Evolutionary conservation across 1,140 invertebrate species (phyloP).

Genomic region (Apis dorsata): DNA sequence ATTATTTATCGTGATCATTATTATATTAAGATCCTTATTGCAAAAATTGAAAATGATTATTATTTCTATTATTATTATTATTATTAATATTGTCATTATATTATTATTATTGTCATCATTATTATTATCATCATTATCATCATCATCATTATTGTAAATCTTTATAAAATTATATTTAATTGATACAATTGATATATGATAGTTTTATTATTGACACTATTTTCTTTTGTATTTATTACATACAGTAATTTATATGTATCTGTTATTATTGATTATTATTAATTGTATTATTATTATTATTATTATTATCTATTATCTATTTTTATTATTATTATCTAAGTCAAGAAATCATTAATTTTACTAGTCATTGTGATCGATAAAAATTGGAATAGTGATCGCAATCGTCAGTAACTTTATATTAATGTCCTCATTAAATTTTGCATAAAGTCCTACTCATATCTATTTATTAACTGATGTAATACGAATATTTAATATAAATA

Average conservation of each 20-base stretch:
- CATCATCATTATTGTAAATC: slow-evolving; percentile 43
- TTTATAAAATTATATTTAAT: slow-evolving; percentile 32
- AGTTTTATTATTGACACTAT: neutral
- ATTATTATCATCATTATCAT: slow-evolving; percentile 45
- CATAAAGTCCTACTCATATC: slow-evolving; percentile 66
- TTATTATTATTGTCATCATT: slow-evolving; percentile 31
- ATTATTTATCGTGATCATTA: neutral
- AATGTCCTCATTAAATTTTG: slow-evolving; percentile 60
- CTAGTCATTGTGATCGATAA: slow-evolving; percentile 51
- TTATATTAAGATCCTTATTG: too few species aligned
- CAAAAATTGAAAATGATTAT: neutral
- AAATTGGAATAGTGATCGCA: slow-evolving; percentile 2
- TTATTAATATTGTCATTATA: slow-evolving; percentile 21
- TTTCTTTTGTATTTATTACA: slow-evolving; percentile 14
- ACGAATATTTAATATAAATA: slow-evolving; percentile 44
- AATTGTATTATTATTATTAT: slow-evolving; percentile 7
- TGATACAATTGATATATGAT: neutral
- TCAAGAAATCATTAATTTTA: neutral
- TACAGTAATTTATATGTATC: slow-evolving; percentile 16
- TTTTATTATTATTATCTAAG: neutral
- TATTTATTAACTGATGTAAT: slow-evolving; percentile 64
- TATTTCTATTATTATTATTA: neutral
- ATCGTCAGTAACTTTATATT: slow-evolving; percentile 50
- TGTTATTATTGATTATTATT: slow-evolving; percentile 47
- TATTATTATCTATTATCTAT: slow-evolving; percentile 42